phyloP scores from a whole-genome alignment of 2,113 vertebrate species.

The Propithecus coquereli region DNA sequence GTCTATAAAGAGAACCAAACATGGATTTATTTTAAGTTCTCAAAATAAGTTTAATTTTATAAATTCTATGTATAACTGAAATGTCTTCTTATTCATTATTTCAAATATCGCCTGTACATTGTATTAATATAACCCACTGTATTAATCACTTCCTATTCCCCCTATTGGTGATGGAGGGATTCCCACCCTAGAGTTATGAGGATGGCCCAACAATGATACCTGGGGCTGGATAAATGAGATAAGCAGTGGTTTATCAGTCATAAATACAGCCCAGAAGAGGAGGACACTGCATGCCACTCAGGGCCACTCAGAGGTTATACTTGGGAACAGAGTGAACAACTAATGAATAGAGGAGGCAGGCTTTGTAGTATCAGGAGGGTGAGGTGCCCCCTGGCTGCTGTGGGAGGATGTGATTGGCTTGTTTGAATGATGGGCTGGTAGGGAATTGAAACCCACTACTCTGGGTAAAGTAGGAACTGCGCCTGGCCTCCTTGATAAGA shows the following conservation, averaged over 20 bases:
- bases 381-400: background rate
- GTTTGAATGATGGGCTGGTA: background rate
- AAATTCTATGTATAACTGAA: background rate
- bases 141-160: background rate
- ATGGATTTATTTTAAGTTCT: background rate
- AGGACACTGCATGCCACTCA: rapidly evolving
- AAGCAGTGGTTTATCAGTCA: background rate
- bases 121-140: background rate
- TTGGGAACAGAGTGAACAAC: background rate
- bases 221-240: background rate
- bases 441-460: background rate
- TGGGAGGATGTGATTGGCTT: background rate
- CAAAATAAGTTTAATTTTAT: background rate
- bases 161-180: background rate
- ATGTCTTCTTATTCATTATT: background rate
- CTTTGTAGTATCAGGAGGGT: background rate
- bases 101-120: background rate
- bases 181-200: background rate
- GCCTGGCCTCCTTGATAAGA: background rate
- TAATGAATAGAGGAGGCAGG: background rate
- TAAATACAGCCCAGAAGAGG: background rate
- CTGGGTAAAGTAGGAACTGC: background rate
- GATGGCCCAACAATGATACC: background rate
- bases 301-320: no score
- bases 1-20: background rate